Conservation (phyloP, 2,888 invertebrate genomes). For the Phyllotreta cruciferae region DNA sequence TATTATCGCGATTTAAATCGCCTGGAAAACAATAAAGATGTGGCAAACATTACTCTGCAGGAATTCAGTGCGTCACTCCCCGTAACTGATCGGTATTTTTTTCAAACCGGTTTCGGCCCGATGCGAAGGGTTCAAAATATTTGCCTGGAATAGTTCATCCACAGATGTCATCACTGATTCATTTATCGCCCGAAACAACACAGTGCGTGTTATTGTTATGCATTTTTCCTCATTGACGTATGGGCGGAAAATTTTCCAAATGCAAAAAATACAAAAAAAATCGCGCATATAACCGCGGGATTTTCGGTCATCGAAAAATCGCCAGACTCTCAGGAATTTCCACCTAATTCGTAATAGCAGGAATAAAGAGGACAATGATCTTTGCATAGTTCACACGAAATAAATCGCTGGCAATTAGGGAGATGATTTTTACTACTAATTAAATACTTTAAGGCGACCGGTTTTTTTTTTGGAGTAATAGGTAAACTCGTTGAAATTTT, state of each 20-base stretch:
- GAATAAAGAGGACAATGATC: too few relatives aligned
- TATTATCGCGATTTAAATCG: too few relatives aligned
- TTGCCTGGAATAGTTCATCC: not conserved
- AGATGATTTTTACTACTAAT: too few relatives aligned
- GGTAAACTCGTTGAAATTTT: conserved; percentile 19
- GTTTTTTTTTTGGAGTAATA: too few relatives aligned
- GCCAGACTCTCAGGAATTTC: too few relatives aligned
- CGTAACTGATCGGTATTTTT: not conserved
- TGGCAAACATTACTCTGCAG: too few relatives aligned
- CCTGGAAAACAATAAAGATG: too few relatives aligned
- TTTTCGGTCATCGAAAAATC: too few relatives aligned
- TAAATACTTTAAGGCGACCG: too few relatives aligned
- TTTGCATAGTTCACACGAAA: too few relatives aligned
- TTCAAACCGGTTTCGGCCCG: not conserved
- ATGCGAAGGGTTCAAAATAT: conserved; percentile 9
- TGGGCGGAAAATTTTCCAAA: not conserved
- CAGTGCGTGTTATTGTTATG: conserved; percentile 9
- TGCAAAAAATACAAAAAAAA: not conserved
- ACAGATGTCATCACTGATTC: conserved; percentile 5
- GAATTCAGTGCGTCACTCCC: not conserved
- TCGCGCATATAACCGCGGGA: not conserved
- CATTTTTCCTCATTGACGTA: conserved; percentile 1
- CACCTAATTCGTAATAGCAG: too few relatives aligned
- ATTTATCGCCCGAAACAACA: conserved; percentile 6
- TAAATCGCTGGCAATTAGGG: too few relatives aligned